phyloP scores from a whole-genome alignment of 2,797 vertebrate species.

The Zonotrichia albicollis region DNA sequence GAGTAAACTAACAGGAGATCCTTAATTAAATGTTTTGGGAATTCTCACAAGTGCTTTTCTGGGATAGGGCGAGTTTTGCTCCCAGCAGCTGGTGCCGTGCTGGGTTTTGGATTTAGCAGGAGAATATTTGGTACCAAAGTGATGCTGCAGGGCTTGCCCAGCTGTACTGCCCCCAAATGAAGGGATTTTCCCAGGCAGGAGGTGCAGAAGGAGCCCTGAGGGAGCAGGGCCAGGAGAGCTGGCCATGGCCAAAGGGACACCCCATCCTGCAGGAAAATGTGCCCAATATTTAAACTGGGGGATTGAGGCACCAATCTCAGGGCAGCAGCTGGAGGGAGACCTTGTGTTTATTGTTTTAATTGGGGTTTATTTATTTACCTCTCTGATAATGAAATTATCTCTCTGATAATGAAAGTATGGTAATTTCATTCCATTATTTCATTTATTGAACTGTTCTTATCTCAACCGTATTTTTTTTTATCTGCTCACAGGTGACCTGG shows the following conservation, averaged over 20 bases:
- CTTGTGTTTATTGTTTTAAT: neutral
- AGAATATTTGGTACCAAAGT: neutral
- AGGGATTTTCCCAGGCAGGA: neutral
- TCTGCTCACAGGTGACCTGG: neutral
- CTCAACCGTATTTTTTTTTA: neutral
- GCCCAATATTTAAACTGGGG: accelerated
- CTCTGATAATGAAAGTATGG: too few relatives aligned
- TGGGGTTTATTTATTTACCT: neutral
- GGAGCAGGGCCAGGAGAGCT: neutral
- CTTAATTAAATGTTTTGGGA: neutral
- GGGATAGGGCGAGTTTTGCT: neutral
- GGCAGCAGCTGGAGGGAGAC: neutral
- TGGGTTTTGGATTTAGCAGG: neutral
- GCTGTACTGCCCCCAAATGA: neutral
- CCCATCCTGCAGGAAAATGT: accelerated
- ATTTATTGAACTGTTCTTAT: neutral
- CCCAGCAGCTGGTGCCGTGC: neutral
- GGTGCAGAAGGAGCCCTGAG: neutral
- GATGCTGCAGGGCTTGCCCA: neutral
- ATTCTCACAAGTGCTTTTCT: neutral
- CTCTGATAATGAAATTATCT: too few relatives aligned
- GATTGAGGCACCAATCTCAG: neutral
- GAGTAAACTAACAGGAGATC: neutral
- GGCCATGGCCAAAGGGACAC: neutral
- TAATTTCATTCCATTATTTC: neutral